These are phyloP conservation scores for Toxonevra muliebris DNA, from an alignment of 2,888 invertebrate genomes.

Conservation along the genomic window DNA sequence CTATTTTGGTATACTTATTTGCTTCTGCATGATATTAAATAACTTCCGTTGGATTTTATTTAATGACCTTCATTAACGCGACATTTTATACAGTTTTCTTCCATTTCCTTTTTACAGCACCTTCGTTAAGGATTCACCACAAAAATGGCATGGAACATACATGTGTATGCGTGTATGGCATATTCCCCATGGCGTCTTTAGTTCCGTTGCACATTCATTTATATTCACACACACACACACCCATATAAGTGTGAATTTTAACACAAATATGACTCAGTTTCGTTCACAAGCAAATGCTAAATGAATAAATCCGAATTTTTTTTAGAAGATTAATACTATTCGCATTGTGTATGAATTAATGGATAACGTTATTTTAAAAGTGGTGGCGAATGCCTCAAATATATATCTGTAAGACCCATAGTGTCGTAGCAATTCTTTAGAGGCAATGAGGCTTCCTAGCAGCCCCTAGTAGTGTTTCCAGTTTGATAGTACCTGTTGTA, in stretches of 20 bases:
- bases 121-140: not conserved
- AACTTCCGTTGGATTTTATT: slow-evolving; percentile 26
- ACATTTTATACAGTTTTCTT: not conserved
- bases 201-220: not conserved
- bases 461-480: no score
- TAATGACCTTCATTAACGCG: slow-evolving; percentile 29
- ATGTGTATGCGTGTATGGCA: slow-evolving; percentile 1
- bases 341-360: no score
- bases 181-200: not conserved
- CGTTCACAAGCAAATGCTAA: no score
- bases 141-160: slow-evolving; percentile 1
- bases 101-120: not conserved
- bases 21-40: slow-evolving; percentile 31
- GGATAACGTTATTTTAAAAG: no score
- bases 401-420: no score
- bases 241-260: not conserved
- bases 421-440: no score
- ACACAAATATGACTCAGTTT: no score
- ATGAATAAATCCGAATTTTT: no score
- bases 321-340: no score
- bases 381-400: no score
- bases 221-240: slow-evolving; percentile 7
- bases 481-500: no score
- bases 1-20: not conserved
- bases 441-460: no score